Conservation (phyloP, 2,113 vertebrate genomes). For the Ceuthmochares aereus region DNA sequence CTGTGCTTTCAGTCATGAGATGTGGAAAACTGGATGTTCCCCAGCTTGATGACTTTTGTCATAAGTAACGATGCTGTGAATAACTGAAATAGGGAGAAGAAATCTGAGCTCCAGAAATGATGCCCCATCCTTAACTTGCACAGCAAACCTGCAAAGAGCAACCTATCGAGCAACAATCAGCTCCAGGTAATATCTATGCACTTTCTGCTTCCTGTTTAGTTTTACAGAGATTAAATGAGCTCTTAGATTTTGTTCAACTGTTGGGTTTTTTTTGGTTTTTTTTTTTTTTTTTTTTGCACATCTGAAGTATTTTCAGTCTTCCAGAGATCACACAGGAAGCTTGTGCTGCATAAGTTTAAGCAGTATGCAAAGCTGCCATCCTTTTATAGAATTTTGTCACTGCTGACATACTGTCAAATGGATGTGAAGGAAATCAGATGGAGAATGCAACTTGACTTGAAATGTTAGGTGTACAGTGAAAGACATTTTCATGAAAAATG, state of each 20-base stretch:
- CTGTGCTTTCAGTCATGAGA: neutral
- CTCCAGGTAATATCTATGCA: neutral
- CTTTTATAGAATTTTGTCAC: slow-evolving; percentile 69
- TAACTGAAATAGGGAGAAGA: neutral
- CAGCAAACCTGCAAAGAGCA: neutral
- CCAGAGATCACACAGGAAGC: slow-evolving; percentile 65
- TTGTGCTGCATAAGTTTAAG: slow-evolving; percentile 41
- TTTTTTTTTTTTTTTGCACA: neutral
- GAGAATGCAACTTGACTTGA: neutral
- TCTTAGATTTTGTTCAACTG: neutral
- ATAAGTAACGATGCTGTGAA: neutral
- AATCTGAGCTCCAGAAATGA: neutral
- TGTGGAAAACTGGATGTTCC: slow-evolving; percentile 20
- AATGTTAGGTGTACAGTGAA: slow-evolving; percentile 43
- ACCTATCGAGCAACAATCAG: neutral
- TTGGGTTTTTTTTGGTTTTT: no score
- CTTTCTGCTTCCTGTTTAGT: slow-evolving; percentile 14
- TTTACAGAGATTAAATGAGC: neutral
- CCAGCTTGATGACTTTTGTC: neutral
- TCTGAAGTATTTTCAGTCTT: slow-evolving; percentile 57
- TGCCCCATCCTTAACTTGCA: neutral
- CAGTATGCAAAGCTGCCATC: slow-evolving; percentile 64
- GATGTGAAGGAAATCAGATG: slow-evolving; percentile 41
- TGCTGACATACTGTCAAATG: slow-evolving; percentile 58
- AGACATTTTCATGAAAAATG: slow-evolving; percentile 34